Evolutionary conservation across 2,888 invertebrate genomes (phyloP).

Genomic region (Anthrax anthrax): DNA sequence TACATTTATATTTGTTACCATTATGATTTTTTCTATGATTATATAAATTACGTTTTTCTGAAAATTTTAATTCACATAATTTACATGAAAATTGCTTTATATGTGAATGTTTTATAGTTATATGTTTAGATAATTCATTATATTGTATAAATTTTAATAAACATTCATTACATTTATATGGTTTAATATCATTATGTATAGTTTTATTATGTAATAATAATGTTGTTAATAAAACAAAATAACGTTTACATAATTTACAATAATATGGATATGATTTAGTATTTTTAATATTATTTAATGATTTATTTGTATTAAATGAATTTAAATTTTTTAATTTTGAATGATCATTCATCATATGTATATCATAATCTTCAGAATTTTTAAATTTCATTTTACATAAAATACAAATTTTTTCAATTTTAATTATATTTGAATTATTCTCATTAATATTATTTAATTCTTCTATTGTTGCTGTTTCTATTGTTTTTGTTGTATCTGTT

Average conservation of each 20-base stretch:
- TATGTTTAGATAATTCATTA: background rate
- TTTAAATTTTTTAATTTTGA: background rate
- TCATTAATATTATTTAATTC: background rate
- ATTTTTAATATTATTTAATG: too few relatives aligned
- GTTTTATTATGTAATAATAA: constrained; percentile 5
- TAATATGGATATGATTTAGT: constrained; percentile 3
- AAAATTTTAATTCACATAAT: background rate
- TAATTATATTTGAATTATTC: background rate
- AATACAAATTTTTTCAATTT: background rate
- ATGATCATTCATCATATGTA: background rate
- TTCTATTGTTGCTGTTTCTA: background rate
- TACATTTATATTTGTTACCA: background rate
- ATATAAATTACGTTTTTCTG: constrained; percentile 3
- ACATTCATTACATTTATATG: constrained; percentile 3
- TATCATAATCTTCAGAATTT: background rate
- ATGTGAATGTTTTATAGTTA: background rate
- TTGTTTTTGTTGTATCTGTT: background rate
- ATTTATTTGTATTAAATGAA: too few relatives aligned
- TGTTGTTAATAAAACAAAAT: constrained; percentile 5
- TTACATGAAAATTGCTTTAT: background rate
- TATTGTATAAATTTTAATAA: background rate
- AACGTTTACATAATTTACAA: constrained; percentile 7
- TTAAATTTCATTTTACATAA: background rate
- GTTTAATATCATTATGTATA: constrained; percentile 4
- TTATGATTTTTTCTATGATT: constrained; percentile 8